Percentiles rank a stretch among this genome's conserved stretches.
phyloP scores from a whole-genome alignment of 2,113 vertebrate genomes.

The Pantherophis guttatus region DNA sequence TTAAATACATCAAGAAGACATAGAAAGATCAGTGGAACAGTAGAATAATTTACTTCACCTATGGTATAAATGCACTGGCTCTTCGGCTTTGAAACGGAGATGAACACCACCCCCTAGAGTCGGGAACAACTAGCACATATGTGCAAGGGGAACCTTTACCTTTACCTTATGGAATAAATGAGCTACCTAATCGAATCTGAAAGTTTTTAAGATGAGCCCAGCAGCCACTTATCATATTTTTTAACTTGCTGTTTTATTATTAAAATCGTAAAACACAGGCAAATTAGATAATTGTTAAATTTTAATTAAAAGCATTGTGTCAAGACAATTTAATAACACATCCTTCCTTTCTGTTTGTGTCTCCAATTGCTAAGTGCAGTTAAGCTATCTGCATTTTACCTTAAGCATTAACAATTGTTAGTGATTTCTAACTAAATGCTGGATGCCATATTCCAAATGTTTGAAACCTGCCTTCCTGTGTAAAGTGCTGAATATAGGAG shows the following conservation, averaged over 20 bases:
- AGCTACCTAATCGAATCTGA: background rate
- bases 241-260: background rate
- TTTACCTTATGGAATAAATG: background rate
- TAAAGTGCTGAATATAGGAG: background rate
- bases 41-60: background rate
- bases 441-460: background rate
- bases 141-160: too few species aligned
- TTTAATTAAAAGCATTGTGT: background rate
- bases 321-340: background rate
- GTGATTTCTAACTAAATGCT: background rate
- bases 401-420: background rate
- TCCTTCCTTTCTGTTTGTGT: background rate
- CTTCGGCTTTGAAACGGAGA: too few species aligned
- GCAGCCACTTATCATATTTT: background rate
- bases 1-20: background rate
- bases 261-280: background rate
- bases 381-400: background rate
- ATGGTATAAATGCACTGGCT: background rate
- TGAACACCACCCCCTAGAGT: too few species aligned
- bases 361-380: background rate
- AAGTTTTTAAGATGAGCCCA: background rate
- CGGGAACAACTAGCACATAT: too few species aligned
- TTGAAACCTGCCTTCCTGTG: background rate
- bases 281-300: background rate
- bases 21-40: background rate